Conservation (phyloP, 2,113 vertebrate genomes). For the Scartelaos histophorus region DNA sequence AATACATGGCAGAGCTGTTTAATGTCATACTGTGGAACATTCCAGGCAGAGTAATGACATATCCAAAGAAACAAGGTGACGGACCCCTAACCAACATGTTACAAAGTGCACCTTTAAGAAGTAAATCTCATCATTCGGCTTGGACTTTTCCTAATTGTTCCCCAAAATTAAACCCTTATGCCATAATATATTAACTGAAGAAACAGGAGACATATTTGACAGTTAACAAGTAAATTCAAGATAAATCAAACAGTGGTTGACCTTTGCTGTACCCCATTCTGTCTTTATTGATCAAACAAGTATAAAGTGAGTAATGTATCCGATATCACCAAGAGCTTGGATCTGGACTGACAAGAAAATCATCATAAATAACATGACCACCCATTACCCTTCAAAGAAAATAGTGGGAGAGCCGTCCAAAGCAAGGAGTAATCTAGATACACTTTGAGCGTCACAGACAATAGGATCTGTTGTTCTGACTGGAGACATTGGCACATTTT, state of each 20-base stretch:
- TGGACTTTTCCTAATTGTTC: too few species aligned
- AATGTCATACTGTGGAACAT: too few species aligned
- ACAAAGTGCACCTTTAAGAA: too few species aligned
- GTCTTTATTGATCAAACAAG: conserved; percentile 51
- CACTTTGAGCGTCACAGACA: conserved; percentile 64
- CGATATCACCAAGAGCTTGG: conserved; percentile 61
- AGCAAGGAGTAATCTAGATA: conserved; percentile 66
- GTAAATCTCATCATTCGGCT: too few species aligned
- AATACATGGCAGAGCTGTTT: too few species aligned
- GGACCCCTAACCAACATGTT: too few species aligned
- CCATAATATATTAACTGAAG: background rate
- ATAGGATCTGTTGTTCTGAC: conserved; percentile 60
- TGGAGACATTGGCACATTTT: conserved; percentile 38
- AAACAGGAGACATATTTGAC: background rate
- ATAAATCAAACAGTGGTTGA: conserved; percentile 9
- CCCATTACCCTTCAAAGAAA: conserved; percentile 66
- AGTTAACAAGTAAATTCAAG: background rate
- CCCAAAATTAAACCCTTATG: background rate
- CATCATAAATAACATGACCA: conserved; percentile 73
- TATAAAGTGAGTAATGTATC: conserved; percentile 62
- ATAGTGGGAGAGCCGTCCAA: conserved; percentile 66
- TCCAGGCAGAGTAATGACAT: too few species aligned
- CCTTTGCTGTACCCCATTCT: conserved; percentile 52
- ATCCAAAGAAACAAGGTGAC: too few species aligned
- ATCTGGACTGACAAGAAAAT: conserved; percentile 76